A percentile compares a stretch with the other conserved stretches of the same genome.
Evolutionary conservation across 2,113 vertebrate genomes (phyloP).

Genomic region (Cheirogaleus medius): DNA sequence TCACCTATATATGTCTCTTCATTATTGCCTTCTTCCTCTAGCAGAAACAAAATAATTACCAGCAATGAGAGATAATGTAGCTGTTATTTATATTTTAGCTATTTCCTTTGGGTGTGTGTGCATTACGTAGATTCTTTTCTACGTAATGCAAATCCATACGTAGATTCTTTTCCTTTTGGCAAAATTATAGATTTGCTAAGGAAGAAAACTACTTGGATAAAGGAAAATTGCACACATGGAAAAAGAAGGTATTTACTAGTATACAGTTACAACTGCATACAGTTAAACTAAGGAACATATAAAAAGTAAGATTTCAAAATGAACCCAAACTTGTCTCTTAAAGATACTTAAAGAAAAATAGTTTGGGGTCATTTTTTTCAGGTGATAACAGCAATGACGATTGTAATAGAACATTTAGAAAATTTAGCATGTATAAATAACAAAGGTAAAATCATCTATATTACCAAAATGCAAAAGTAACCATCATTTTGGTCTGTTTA

Average conservation of each 20-base stretch:
- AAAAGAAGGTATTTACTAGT: not conserved
- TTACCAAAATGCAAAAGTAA: not conserved
- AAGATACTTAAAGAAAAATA: not conserved
- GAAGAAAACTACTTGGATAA: not conserved
- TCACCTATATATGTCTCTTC: not conserved
- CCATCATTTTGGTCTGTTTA: not conserved
- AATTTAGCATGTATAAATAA: not conserved
- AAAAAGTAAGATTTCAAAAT: not conserved
- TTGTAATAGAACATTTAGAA: not conserved
- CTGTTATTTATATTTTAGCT: not conserved
- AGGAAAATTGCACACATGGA: too few relatives aligned
- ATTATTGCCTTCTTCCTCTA: not conserved
- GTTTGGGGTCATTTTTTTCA: not conserved
- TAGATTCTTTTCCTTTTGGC: not conserved
- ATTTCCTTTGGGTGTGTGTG: not conserved
- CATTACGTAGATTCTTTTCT: too few relatives aligned
- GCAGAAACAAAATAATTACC: constrained; percentile 34
- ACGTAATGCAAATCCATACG: too few relatives aligned
- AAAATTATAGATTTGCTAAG: not conserved
- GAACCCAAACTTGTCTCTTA: not conserved
- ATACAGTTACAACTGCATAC: not conserved
- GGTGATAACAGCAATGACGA: not conserved
- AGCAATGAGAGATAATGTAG: not conserved
- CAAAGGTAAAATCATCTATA: not conserved
- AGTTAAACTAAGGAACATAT: not conserved